These are phyloP conservation scores for Cydia amplana DNA, from an alignment of 1,140 invertebrate species.

Conservation along the genomic window DNA sequence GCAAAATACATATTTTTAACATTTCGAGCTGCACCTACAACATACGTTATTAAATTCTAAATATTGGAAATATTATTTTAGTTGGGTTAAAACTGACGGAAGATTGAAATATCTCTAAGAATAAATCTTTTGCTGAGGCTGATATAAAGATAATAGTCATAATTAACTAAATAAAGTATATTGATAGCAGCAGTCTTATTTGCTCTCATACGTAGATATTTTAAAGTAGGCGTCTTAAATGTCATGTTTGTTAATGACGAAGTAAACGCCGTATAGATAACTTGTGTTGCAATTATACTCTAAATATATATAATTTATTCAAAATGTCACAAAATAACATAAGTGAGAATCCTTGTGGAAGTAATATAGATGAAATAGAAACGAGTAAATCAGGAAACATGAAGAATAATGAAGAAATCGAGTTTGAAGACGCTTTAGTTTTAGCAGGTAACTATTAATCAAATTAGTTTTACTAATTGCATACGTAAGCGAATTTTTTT, in stretches of 20 bases:
- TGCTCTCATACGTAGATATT: slow-evolving; percentile 5
- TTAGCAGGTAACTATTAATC: neutral
- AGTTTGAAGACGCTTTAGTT: slow-evolving; percentile 22
- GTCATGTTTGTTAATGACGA: neutral
- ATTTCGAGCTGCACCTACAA: too few species aligned
- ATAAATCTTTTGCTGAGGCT: neutral
- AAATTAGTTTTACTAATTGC: neutral
- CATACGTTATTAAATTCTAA: too few species aligned
- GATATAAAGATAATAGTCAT: neutral
- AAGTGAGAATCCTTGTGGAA: neutral
- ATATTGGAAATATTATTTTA: too few species aligned
- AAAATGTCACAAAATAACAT: neutral
- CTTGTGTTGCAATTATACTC: neutral
- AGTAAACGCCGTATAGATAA: neutral
- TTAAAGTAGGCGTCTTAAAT: neutral
- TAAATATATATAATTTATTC: neutral
- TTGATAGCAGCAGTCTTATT: neutral
- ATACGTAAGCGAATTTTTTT: too few species aligned
- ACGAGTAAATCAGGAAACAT: neutral
- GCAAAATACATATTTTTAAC: too few species aligned
- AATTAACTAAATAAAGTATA: neutral
- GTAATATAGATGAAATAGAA: neutral
- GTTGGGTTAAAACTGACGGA: too few species aligned
- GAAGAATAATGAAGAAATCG: neutral
- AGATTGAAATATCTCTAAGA: too few species aligned